phyloP scores from a whole-genome alignment of 1,140 invertebrate genomes.

The Hormaphis cornu region DNA sequence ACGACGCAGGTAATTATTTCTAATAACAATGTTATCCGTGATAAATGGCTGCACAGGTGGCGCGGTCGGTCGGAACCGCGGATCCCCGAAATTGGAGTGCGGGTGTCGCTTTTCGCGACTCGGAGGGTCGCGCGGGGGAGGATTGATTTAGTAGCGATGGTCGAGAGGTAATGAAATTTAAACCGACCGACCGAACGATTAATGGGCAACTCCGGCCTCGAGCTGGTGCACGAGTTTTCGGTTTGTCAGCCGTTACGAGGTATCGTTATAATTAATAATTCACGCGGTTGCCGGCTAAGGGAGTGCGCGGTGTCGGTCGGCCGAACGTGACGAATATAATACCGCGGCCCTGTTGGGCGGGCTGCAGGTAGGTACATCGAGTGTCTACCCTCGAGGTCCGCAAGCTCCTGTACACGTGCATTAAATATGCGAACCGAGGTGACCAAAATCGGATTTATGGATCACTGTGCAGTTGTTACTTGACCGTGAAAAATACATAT shows the following conservation, averaged over 20 bases:
- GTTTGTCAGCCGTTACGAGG: background rate
- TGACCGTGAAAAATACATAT: too few relatives aligned
- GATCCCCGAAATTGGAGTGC: slow-evolving; percentile 10
- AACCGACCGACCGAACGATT: slow-evolving; percentile 15
- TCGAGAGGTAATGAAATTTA: slow-evolving; percentile 28
- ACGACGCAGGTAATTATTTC: too few relatives aligned
- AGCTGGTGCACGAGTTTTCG: slow-evolving; percentile 10
- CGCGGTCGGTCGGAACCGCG: background rate
- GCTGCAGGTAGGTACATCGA: too few relatives aligned
- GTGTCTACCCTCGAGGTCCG: too few relatives aligned
- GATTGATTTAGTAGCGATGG: slow-evolving; percentile 29
- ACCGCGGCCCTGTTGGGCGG: too few relatives aligned
- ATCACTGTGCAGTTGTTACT: too few relatives aligned
- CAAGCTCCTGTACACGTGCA: too few relatives aligned
- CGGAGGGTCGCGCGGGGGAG: background rate
- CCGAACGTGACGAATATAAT: too few relatives aligned
- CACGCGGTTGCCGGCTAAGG: background rate
- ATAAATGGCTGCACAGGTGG: background rate
- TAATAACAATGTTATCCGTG: background rate
- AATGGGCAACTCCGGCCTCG: background rate
- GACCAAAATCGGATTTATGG: slow-evolving; percentile 13
- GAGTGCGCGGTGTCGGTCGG: too few relatives aligned
- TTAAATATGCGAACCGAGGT: too few relatives aligned
- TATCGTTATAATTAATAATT: slow-evolving; percentile 30
- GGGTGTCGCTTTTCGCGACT: slow-evolving; percentile 12